Evolutionary conservation across 2,797 vertebrate genomes (phyloP).

Genomic region (Netta rufina): DNA sequence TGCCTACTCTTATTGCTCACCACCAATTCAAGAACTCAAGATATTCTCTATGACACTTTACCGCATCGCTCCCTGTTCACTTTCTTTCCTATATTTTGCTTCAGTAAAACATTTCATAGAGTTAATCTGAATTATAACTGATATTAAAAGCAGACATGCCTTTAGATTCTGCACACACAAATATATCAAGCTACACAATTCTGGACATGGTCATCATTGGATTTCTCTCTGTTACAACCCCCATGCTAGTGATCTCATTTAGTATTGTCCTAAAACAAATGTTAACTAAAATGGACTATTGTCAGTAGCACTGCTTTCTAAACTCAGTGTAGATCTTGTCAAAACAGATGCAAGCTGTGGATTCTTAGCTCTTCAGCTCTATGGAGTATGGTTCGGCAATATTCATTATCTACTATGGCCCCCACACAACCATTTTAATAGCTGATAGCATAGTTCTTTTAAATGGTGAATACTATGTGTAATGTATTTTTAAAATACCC

Average conservation of each 20-base stretch:
- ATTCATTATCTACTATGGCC: background rate
- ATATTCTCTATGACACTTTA: background rate
- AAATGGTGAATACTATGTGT: background rate
- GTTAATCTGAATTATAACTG: background rate
- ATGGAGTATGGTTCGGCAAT: background rate
- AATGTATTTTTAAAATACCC: background rate
- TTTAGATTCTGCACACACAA: background rate
- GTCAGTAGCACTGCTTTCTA: background rate
- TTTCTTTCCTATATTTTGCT: background rate
- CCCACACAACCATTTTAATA: background rate
- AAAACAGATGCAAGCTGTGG: background rate
- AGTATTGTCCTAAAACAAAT: background rate
- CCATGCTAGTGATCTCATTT: background rate
- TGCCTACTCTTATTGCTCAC: background rate
- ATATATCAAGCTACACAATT: background rate
- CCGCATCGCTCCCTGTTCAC: background rate
- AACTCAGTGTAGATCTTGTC: background rate
- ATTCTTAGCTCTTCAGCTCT: background rate
- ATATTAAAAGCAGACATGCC: background rate
- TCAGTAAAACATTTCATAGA: background rate
- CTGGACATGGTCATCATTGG: background rate
- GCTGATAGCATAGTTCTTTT: background rate
- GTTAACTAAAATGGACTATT: background rate
- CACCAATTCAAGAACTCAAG: background rate
- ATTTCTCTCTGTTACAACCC: background rate